Percentiles rank a stretch among this genome's conserved stretches.
These are phyloP conservation scores for Leptosomus discolor DNA, from an alignment of 2,113 vertebrate genomes.

Conservation along the genomic window DNA sequence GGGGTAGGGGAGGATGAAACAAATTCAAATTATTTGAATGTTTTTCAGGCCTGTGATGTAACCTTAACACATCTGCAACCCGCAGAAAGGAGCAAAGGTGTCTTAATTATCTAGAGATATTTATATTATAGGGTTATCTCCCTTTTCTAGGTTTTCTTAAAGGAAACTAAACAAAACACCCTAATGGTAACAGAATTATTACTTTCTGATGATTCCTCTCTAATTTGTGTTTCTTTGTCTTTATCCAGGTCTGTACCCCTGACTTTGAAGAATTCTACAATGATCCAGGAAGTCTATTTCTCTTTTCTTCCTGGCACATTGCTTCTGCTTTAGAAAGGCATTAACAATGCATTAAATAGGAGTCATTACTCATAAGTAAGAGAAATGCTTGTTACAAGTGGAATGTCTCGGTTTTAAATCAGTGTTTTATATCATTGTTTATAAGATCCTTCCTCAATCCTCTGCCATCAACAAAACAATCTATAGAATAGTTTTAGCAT, in stretches of 20 bases:
- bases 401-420: neutral
- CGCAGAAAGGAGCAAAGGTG: neutral
- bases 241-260: neutral
- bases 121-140: neutral
- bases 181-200: neutral
- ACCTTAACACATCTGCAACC: neutral
- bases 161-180: neutral
- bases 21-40: neutral
- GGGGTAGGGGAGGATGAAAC: neutral
- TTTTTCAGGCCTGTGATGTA: neutral
- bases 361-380: constrained; percentile 2
- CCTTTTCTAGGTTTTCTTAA: neutral
- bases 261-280: neutral
- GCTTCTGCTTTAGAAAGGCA: neutral
- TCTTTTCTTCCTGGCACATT: neutral
- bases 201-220: neutral
- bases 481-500: neutral
- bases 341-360: constrained; percentile 42
- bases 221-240: neutral
- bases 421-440: neutral
- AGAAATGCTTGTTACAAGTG: neutral
- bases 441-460: neutral
- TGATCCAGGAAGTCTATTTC: constrained; percentile 20
- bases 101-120: neutral
- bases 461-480: neutral